Evolutionary conservation across 2,797 vertebrate genomes (phyloP), one percentile per base, ranked within the genome.

Genomic region (Ctenosaura bakeri): DNA sequence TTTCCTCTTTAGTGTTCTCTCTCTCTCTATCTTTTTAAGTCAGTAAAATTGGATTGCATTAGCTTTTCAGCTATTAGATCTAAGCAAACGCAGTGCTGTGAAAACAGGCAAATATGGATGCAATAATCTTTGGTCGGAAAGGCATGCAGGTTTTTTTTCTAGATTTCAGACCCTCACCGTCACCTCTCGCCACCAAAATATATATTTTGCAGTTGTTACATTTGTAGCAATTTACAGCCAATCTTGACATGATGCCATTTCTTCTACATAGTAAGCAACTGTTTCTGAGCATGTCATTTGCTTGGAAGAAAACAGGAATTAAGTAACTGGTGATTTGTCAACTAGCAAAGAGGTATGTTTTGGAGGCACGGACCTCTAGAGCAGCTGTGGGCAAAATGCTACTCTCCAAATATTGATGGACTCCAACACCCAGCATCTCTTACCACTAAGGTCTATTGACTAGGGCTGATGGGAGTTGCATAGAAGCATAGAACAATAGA

Each of bases 11-110:
- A 64, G 12, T 38, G 24, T 84, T 8, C 77, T 69, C n/a, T 87
- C 76, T 77, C 9, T 46, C 20, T 22, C 18, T 89, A 24, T 46
- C 4, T 42, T 35, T 42, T 83, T 20, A 87, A 88, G 46, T 54
- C 62, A 84, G 50, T 84, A 81, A 84, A 87, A 90, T 83, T 46
- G 74, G 86, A 79, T 69, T 88, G 80, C 86, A 79, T 62, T 84
- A 88, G 78, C 62, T 12, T 50, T 46, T 56, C 59, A 24, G 38
- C 62, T 84, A 88, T 90, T 88, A 56, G 52, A 87, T 50, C 26
- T 54, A 88, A 87, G 80, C 35, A 78, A 29, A 88, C 50, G 59
- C 52, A 90, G 35, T 46, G 64, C 59, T 88, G n/a, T 59, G 69
- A 59, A 69, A 73, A 69, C n/a, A 38, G 29, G 52, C 20, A 29